Percentiles rank a stretch among this genome's conserved stretches.
Evolutionary conservation across 2,888 invertebrate genomes (phyloP).

Genomic region (Therioaphis trifolii): DNA sequence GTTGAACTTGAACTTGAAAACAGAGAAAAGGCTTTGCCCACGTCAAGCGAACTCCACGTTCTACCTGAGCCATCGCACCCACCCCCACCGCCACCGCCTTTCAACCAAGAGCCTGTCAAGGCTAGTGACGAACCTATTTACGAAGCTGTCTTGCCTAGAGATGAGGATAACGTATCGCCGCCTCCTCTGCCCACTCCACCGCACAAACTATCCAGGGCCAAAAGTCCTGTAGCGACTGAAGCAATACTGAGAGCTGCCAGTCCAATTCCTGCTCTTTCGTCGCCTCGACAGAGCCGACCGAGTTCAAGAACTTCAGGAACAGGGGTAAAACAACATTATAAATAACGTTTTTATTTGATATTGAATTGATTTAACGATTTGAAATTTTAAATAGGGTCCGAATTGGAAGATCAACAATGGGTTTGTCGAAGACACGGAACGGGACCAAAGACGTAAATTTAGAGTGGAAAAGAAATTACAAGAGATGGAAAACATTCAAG

Average conservation of each 20-base stretch:
- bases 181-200: conserved; percentile 71
- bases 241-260: conserved; percentile 66
- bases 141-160: conserved; percentile 83
- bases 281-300: conserved; percentile 72
- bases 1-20: conserved; percentile 69
- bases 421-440: conserved; percentile 70
- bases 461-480: conserved; percentile 87
- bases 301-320: conserved; percentile 70
- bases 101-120: conserved; percentile 69
- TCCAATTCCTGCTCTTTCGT: conserved; percentile 67
- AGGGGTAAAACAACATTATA: conserved; percentile 64
- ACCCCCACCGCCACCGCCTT: conserved; percentile 75
- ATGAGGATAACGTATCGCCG: conserved; percentile 69
- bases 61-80: conserved; percentile 83
- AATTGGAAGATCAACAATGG: conserved; percentile 47
- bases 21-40: conserved; percentile 68
- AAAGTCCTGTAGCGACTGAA: conserved; percentile 68
- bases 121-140: conserved; percentile 81
- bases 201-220: conserved; percentile 68
- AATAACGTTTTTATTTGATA: too few relatives aligned
- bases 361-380: too few relatives aligned
- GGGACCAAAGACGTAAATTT: conserved; percentile 83
- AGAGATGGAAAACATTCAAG: conserved; percentile 76
- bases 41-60: conserved; percentile 69
- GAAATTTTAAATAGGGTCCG: background rate